phyloP scores from a whole-genome alignment of 2,888 invertebrate species.

The Hirtodrosophila cameraria region DNA sequence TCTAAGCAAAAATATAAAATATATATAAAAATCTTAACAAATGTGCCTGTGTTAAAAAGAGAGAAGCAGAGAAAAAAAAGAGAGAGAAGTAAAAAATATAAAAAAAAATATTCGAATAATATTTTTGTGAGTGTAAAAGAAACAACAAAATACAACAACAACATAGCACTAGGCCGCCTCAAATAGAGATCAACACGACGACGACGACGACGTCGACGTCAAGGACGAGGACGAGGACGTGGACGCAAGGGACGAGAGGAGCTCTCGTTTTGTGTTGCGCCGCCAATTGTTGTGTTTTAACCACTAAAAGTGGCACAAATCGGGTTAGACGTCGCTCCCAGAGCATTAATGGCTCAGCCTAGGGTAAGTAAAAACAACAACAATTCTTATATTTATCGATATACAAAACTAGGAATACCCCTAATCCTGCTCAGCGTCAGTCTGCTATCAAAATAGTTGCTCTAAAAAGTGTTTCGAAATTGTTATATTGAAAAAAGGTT shows the following conservation, averaged over 20 bases:
- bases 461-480: too few relatives aligned
- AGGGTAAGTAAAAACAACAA: constrained; percentile 84
- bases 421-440: constrained; percentile 20
- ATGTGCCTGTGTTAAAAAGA: constrained; percentile 80
- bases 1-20: constrained; percentile 51
- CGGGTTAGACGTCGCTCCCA: constrained; percentile 85
- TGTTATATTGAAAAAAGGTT: too few relatives aligned
- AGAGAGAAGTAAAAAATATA: constrained; percentile 20
- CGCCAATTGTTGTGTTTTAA: constrained; percentile 77
- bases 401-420: neutral
- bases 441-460: too few relatives aligned
- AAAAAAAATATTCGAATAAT: constrained; percentile 54
- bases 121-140: constrained; percentile 59
- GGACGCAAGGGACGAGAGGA: constrained; percentile 66
- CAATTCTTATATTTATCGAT: neutral
- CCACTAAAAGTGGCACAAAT: constrained; percentile 85
- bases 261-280: constrained; percentile 73
- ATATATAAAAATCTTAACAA: constrained; percentile 69
- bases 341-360: constrained; percentile 85
- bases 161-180: constrained; percentile 59
- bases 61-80: constrained; percentile 23
- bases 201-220: constrained; percentile 21
- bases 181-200: constrained; percentile 10
- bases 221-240: constrained; percentile 38
- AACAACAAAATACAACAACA: constrained; percentile 4